Percentiles rank a stretch among this genome's conserved stretches.
Conservation (phyloP, 2,113 vertebrate species). For the Pollimyrus isidori region DNA sequence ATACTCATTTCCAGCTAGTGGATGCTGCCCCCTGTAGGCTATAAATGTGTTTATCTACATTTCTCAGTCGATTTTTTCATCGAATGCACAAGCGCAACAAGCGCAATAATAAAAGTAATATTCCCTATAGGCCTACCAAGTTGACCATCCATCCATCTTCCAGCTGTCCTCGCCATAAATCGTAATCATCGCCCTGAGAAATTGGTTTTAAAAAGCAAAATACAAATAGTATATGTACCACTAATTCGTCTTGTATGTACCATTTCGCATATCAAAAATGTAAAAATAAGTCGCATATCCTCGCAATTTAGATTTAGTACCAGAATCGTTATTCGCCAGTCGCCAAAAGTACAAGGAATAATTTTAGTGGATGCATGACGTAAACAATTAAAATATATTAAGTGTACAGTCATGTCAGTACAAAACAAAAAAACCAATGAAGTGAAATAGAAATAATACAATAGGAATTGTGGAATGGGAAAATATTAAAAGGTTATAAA, state of each 20-base stretch:
- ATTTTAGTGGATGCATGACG: neutral
- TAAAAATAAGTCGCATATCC: neutral
- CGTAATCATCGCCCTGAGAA: neutral
- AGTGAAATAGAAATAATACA: neutral
- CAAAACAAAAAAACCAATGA: neutral
- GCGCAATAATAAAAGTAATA: neutral
- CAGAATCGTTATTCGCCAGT: neutral
- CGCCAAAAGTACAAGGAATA: neutral
- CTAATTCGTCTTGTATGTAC: neutral
- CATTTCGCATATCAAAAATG: neutral
- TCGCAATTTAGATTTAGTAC: neutral
- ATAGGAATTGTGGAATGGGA: neutral
- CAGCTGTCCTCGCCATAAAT: neutral
- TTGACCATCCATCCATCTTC: neutral
- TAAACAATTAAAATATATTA: neutral
- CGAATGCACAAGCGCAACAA: neutral
- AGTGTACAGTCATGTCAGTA: neutral
- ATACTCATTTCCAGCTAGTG: neutral
- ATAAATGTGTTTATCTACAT: neutral
- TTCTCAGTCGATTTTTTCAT: neutral
- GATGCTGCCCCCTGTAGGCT: slow-evolving; percentile 16
- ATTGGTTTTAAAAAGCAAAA: neutral
- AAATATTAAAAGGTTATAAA: neutral
- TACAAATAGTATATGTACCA: neutral
- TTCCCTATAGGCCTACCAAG: neutral